A percentile compares a stretch with the other conserved stretches of the same genome.
Evolutionary conservation across 92 coral and sea anemone genomes (phyloP).

Genomic region (Umimayanthus chanpuru): DNA sequence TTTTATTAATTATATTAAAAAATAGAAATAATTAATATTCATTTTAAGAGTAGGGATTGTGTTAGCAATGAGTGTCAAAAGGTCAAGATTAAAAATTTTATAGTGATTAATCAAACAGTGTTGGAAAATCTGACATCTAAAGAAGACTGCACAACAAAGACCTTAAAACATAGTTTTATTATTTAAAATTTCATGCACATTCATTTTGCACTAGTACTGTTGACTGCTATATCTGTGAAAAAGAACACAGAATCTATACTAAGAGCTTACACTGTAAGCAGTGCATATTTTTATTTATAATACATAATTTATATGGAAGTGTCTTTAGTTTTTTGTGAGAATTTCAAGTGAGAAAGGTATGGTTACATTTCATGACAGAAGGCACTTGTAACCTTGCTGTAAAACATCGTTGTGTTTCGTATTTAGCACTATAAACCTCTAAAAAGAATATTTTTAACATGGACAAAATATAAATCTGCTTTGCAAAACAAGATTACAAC

Average conservation of each 20-base stretch:
- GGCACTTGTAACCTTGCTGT: neutral
- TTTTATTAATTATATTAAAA: no score
- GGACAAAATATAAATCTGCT: neutral
- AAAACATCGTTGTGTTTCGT: neutral
- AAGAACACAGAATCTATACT: slow-evolving; percentile 5
- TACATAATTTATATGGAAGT: slow-evolving; percentile 20
- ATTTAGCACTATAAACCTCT: neutral
- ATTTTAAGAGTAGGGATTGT: neutral
- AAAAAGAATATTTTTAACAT: slow-evolving; percentile 2
- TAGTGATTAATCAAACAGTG: neutral
- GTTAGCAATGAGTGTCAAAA: no score
- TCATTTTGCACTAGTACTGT: slow-evolving; percentile 4
- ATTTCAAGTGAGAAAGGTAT: neutral
- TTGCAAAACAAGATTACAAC: neutral
- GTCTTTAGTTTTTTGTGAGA: neutral
- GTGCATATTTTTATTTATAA: neutral
- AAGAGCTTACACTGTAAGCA: slow-evolving; percentile 45
- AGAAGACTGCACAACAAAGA: neutral
- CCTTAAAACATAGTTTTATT: neutral
- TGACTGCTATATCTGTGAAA: neutral
- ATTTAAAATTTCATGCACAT: slow-evolving; percentile 24
- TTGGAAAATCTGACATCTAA: neutral
- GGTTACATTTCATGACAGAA: neutral
- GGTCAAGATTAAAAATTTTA: neutral
- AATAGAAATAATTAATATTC: neutral